Evolutionary conservation across 2,888 invertebrate genomes (phyloP).

Genomic region (Gastrophysa polygoni): DNA sequence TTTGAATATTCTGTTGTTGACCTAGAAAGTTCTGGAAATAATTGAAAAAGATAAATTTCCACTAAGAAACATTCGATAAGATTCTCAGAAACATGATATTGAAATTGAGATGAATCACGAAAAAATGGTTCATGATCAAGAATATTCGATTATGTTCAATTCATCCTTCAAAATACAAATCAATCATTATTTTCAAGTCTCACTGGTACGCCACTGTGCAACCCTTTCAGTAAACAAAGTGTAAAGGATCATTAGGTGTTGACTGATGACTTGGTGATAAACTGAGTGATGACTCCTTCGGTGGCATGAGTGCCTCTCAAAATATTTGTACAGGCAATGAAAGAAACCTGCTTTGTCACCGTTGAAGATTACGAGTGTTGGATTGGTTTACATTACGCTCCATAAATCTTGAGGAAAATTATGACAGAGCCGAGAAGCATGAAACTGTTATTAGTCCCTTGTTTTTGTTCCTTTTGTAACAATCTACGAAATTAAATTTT

Average conservation of each 20-base stretch:
- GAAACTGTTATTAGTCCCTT: constrained; percentile 5
- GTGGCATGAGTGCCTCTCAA: neutral
- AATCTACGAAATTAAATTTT: constrained; percentile 3
- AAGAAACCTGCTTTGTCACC: neutral
- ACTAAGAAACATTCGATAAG: too few relatives aligned
- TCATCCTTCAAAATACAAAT: too few relatives aligned
- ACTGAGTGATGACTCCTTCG: neutral
- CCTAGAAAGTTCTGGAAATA: too few relatives aligned
- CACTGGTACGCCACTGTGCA: neutral
- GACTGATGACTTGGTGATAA: neutral
- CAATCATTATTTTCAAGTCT: too few relatives aligned
- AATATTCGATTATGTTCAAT: too few relatives aligned
- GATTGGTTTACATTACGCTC: neutral
- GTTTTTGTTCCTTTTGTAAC: neutral
- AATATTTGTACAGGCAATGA: neutral
- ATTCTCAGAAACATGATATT: too few relatives aligned
- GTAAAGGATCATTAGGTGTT: neutral
- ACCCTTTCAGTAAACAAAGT: neutral
- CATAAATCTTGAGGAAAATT: constrained; percentile 2
- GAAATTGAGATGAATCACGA: too few relatives aligned
- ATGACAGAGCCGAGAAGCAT: neutral
- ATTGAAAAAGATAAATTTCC: too few relatives aligned
- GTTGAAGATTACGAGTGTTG: neutral
- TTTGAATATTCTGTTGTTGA: too few relatives aligned
- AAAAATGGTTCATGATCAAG: too few relatives aligned